Base-by-base conservation (phyloP, 2,888 invertebrate species). In the Pterobdella sp. region DNA sequence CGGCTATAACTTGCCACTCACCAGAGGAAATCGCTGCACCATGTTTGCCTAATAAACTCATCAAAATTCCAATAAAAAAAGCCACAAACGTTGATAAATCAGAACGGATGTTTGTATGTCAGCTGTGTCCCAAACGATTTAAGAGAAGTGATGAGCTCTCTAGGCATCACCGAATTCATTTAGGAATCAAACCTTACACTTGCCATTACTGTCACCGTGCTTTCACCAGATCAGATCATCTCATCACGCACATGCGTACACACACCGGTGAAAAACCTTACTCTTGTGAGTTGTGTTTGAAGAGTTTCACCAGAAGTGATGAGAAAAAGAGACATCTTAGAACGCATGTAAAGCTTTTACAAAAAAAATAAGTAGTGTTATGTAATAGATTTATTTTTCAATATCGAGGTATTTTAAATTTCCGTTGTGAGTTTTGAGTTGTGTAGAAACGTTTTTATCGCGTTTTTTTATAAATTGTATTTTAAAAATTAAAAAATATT, bases 281-380 rank as follows among this genome's bases (percentile, higher is more conserved):
- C 86, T 91, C 93, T 72, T 98, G 98, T 85, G 96, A 97, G 84
- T 91, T 93, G 74, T 98, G 98, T 86, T 95, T 95, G 0, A 88
- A 97, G 34, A 96, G 96, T 85, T 98, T 98, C 84, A 98, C 98
- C 72, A 89, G 97, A 75, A 94, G 94, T 79, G 98, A 98, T 86
- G 98, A 98, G 87, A 95, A 97, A 87, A 98, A 98, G 85, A 88
- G 98, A 76, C 98, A 99, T 86, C 94, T 95, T 75, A 98, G 98
- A 86, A 65, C 65, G 60, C 60, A 56, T 26, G 14, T 26, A n/a
- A 56, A 56, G 60, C n/a, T n/a, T n/a, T n/a, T n/a, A n/a, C n/a
- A n/a, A n/a, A n/a, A n/a, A n/a, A n/a, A n/a, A n/a, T n/a, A n/a
- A n/a, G n/a, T n/a, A n/a, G n/a, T n/a, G n/a, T n/a, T n/a, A n/a